phyloP scores from a whole-genome alignment of 1,140 invertebrate genomes.

The Drosophila fuyamai region DNA sequence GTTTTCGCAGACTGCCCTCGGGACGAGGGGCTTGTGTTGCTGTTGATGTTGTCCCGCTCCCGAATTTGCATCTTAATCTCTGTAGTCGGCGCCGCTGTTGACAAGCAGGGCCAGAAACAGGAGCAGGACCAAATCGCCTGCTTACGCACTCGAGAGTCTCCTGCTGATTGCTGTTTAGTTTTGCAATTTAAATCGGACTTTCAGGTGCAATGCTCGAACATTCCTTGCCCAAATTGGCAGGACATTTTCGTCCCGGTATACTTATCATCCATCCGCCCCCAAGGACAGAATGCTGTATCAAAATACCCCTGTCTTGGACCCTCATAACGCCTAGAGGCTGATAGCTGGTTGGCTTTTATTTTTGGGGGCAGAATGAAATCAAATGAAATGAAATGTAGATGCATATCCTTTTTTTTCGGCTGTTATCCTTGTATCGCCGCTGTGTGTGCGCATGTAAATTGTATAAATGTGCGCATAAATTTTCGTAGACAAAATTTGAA shows the following conservation, averaged over 20 bases:
- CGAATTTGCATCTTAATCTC: slow-evolving; percentile 82
- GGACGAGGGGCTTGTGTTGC: slow-evolving; percentile 11
- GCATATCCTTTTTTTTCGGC: slow-evolving; percentile 66
- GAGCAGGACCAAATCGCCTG: slow-evolving; percentile 59
- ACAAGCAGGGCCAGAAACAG: slow-evolving; percentile 39
- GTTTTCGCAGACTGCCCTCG: slow-evolving; percentile 55
- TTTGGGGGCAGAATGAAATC: slow-evolving; percentile 35
- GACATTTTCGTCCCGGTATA: slow-evolving; percentile 17
- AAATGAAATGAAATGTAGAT: slow-evolving; percentile 80
- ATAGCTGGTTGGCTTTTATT: slow-evolving; percentile 50
- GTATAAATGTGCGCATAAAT: slow-evolving; percentile 83
- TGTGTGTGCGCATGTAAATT: slow-evolving; percentile 72
- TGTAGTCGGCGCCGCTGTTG: slow-evolving; percentile 76
- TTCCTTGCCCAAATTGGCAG: slow-evolving; percentile 27
- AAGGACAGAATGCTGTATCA: slow-evolving; percentile 20
- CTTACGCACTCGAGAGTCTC: slow-evolving; percentile 58
- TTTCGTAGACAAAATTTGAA: slow-evolving; percentile 78
- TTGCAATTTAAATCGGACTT: slow-evolving; percentile 80
- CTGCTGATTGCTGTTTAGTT: slow-evolving; percentile 79
- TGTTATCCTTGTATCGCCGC: slow-evolving; percentile 33
- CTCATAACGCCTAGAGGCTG: slow-evolving; percentile 8
- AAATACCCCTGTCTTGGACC: not conserved
- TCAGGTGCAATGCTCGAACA: slow-evolving; percentile 62
- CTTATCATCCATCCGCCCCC: slow-evolving; percentile 31
- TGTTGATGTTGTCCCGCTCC: slow-evolving; percentile 56